Evolutionary conservation across 2,888 invertebrate species (phyloP).

Genomic region (Aelia acuminata): DNA sequence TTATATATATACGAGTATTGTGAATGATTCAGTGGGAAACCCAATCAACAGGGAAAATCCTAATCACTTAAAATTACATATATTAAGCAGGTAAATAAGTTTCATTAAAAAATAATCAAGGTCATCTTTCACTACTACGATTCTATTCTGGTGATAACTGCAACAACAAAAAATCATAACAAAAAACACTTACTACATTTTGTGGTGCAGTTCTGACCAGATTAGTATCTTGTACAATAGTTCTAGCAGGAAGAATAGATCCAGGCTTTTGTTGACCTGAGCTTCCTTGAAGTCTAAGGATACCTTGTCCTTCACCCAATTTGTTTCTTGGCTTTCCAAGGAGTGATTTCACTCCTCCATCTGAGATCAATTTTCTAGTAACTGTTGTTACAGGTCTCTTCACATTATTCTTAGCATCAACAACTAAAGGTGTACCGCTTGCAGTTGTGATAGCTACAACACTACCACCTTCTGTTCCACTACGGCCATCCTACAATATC

Average conservation of each 20-base stretch:
- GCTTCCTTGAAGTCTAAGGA: conserved; percentile 67
- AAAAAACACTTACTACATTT: conserved; percentile 52
- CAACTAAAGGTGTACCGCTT: conserved; percentile 59
- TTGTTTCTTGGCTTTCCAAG: conserved; percentile 62
- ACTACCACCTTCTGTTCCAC: conserved; percentile 42
- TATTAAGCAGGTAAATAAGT: neutral
- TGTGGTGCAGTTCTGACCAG: conserved; percentile 36
- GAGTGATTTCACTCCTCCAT: conserved; percentile 63
- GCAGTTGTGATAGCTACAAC: conserved; percentile 41
- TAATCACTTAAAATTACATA: conserved; percentile 9
- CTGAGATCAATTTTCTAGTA: conserved; percentile 61
- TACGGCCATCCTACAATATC: neutral
- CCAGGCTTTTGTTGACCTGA: conserved; percentile 60
- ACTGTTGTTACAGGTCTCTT: conserved; percentile 55
- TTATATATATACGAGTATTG: neutral
- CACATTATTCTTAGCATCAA: conserved; percentile 57
- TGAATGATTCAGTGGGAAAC: neutral
- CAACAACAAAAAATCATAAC: neutral
- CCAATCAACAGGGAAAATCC: neutral
- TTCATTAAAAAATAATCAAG: neutral
- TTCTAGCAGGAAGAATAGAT: conserved; percentile 58
- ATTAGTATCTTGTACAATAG: conserved; percentile 58
- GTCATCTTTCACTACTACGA: neutral
- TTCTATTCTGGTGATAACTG: too few species aligned
- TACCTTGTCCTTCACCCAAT: conserved; percentile 66